Conservation (phyloP, 53 echinoderm and acorn worm species). For the Apostichopus leukothele region DNA sequence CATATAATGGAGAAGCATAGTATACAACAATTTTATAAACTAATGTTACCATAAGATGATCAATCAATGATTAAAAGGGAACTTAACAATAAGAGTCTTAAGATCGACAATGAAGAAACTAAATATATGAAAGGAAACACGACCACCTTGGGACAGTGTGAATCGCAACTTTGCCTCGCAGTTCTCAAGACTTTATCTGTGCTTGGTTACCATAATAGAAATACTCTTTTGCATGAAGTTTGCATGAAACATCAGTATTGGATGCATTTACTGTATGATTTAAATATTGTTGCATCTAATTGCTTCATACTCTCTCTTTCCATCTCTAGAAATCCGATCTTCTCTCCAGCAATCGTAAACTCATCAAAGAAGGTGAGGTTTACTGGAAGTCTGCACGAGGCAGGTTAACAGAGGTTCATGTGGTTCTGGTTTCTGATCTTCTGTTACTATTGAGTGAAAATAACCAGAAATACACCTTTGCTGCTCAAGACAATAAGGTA, state of each 20-base stretch:
- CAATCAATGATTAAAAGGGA: too few species aligned
- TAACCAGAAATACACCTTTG: slow-evolving; percentile 91
- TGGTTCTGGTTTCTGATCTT: slow-evolving; percentile 87
- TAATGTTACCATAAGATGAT: too few species aligned
- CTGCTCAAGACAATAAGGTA: slow-evolving; percentile 96
- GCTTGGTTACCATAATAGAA: too few species aligned
- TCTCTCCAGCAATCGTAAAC: slow-evolving; percentile 76
- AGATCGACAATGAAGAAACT: too few species aligned
- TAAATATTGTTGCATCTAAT: not conserved
- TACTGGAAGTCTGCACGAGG: slow-evolving; percentile 92
- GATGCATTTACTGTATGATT: not conserved
- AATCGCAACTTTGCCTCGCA: too few species aligned
- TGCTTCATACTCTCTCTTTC: not conserved
- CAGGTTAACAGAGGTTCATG: slow-evolving; percentile 84
- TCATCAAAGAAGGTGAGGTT: slow-evolving; percentile 80
- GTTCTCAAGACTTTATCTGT: too few species aligned
- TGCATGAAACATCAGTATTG: not conserved
- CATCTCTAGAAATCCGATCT: slow-evolving; percentile 86
- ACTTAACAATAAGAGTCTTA: too few species aligned
- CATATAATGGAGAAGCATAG: too few species aligned
- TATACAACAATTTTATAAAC: too few species aligned
- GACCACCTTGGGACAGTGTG: too few species aligned
- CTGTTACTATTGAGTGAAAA: slow-evolving; percentile 80
- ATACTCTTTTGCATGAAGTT: too few species aligned
- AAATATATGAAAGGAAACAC: too few species aligned